phyloP scores from a whole-genome alignment of 2,888 invertebrate genomes.

The Callinectes sapidus region DNA sequence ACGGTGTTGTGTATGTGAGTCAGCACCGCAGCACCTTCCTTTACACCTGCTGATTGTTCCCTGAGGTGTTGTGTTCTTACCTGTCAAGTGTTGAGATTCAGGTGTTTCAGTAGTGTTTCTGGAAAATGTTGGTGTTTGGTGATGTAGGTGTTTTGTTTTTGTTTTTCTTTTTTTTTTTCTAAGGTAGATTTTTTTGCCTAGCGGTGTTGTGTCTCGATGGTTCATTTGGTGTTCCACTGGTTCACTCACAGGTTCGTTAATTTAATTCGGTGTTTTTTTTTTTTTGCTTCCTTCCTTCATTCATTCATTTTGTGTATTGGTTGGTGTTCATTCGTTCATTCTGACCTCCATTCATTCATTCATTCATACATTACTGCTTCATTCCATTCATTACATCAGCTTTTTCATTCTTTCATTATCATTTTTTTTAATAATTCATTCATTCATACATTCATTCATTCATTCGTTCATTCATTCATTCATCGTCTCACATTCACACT shows the following conservation, averaged over 20 bases:
- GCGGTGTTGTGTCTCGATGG: background rate
- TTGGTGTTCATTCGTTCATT: background rate
- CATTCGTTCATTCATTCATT: background rate
- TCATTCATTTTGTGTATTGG: too few species aligned
- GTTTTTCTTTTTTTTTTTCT: background rate
- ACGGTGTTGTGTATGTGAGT: conserved; percentile 7
- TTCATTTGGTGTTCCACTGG: background rate
- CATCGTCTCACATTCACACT: background rate
- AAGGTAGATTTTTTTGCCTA: background rate
- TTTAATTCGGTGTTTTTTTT: background rate
- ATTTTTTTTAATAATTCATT: background rate
- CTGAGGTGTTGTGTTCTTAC: background rate
- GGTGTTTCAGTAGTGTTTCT: background rate
- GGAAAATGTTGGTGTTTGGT: background rate
- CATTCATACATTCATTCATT: background rate
- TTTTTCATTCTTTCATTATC: background rate
- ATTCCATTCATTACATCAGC: background rate
- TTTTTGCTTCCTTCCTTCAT: background rate
- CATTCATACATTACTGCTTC: background rate
- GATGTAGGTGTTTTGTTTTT: background rate
- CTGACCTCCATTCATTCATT: background rate
- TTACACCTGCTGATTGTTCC: background rate
- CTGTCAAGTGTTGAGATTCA: background rate
- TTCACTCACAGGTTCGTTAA: too few species aligned
- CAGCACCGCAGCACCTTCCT: conserved; percentile 10